Base-by-base conservation (phyloP, 2,888 invertebrate species). In the Drosophila lutescens region DNA sequence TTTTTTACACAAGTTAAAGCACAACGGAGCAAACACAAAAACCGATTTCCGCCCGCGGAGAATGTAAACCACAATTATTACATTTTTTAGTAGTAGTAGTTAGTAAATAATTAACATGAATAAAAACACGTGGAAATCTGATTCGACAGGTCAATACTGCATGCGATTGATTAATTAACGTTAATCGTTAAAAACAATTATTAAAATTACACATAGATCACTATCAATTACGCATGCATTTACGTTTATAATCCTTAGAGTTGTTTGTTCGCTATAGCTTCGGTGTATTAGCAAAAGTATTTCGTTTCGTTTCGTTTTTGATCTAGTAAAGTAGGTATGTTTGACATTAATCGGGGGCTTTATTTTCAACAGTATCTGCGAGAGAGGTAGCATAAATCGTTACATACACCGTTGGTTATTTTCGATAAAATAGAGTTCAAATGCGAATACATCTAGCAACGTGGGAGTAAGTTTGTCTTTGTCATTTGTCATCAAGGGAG, bases 351-450 rank as follows among this genome's bases (percentile, higher is more conserved):
- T 72, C 70, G 61, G 12, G 38, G 40, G 9, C 5, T 13, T 75
- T 69, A 53, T 70, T 66, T 74, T 79, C 57, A 63, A 57, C 65
- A 74, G 57, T 74, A 68, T 79, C 78, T 79, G 82, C 78, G 78
- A 76, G 66, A 76, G 66, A 83, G 83, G 83, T 83, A 83, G 83
- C 73, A 74, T 80, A 78, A 86, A 83, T 76, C 68, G 72, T 78
- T 74, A 79, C 65, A 67, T 62, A 77, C 70, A 71, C 79, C 77
- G 63, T 79, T 59, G 63, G 57, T 78, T 67, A 69, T 40, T 65
- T 70, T 68, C 55, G 51, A 68, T 68, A 67, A 68, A 72, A 69
- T 69, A 71, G 60, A 74, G 58, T 74, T 63, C 63, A 60, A 75
- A 68, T 71, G 51, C 63, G 72, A 57, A 57, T 60, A 66, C 55